Conservation (phyloP, 2,797 vertebrate genomes). For the Odontamblyopus lacepedii region DNA sequence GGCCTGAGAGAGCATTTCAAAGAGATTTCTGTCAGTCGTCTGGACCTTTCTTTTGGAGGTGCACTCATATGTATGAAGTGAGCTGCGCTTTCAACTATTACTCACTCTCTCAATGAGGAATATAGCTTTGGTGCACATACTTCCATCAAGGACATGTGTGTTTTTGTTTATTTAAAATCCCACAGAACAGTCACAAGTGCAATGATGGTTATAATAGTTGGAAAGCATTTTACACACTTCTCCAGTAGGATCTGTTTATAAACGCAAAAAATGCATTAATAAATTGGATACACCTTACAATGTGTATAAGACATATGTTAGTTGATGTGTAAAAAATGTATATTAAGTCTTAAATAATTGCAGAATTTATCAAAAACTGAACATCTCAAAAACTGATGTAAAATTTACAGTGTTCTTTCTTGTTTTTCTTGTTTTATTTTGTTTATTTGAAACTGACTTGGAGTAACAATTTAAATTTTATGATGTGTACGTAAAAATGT, state of each 20-base stretch:
- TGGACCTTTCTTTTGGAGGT: constrained; percentile 59
- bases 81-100: constrained; percentile 51
- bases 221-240: not conserved
- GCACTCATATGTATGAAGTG: constrained; percentile 48
- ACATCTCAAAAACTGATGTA: no score
- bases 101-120: constrained; percentile 46
- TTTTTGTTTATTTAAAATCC: constrained; percentile 3
- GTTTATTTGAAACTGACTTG: not conserved
- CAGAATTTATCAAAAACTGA: no score
- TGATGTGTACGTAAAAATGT: no score
- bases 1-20: constrained; percentile 69
- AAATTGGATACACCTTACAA: not conserved
- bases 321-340: no score
- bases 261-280: not conserved
- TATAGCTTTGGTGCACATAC: constrained; percentile 30
- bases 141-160: constrained; percentile 41
- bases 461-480: not conserved
- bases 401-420: no score
- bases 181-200: not conserved
- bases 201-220: not conserved
- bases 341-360: no score
- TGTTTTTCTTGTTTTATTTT: no score
- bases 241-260: not conserved
- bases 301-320: no score
- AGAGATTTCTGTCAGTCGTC: constrained; percentile 62